Conservation (phyloP, 2,797 vertebrate species). For the Phataginus tetradactyla region DNA sequence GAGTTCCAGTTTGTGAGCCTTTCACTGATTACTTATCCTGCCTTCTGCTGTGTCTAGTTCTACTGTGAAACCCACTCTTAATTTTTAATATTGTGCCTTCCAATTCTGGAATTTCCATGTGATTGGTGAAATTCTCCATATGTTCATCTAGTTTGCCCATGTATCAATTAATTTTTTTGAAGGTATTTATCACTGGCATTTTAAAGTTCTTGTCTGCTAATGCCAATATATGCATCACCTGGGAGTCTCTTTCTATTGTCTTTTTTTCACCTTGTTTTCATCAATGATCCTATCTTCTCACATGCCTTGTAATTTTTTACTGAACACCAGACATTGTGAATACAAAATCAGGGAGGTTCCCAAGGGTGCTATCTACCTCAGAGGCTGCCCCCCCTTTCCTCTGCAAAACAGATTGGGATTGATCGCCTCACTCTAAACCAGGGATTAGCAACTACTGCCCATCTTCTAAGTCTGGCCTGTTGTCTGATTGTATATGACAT, state of each 20-base stretch:
- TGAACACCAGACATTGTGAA: background rate
- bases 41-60: background rate
- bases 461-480: background rate
- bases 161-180: background rate
- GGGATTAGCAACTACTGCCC: background rate
- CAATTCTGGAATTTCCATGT: background rate
- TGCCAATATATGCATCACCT: no score
- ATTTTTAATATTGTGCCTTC: background rate
- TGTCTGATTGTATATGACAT: background rate
- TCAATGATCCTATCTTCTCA: background rate
- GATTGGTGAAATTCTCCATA: background rate
- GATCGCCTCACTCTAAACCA: background rate
- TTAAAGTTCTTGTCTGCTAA: background rate
- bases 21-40: background rate
- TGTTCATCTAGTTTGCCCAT: background rate
- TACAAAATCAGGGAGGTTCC: background rate
- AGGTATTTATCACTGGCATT: background rate
- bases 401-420: no score
- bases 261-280: background rate
- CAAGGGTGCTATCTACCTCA: rapidly evolving
- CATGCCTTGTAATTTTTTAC: no score
- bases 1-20: no score
- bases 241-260: background rate
- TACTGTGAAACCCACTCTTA: background rate
- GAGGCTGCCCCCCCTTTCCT: rapidly evolving